Base-by-base conservation (phyloP, 1,140 invertebrate species). In the Papilio dardanus region DNA sequence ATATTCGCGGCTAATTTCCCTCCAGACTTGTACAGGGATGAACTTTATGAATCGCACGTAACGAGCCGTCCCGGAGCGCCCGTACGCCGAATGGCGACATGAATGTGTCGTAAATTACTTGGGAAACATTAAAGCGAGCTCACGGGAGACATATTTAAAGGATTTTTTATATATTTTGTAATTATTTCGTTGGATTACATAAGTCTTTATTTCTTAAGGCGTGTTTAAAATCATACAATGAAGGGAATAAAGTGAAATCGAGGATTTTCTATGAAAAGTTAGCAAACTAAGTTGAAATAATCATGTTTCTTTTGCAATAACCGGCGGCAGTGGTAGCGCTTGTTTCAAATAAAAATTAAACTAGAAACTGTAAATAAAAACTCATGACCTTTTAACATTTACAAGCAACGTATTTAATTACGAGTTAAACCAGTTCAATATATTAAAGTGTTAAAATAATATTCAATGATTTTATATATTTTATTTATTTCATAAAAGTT, bases 1-100 rank as follows among this genome's bases (percentile, higher is more conserved):
- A 28, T 58, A 24, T 62, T 62, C 54, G 54, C 54, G 54, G 54
- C 2, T 62, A 62, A 62, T 62, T 62, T 62, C 54, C 54, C 54
- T 62, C 54, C 54, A 62, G 54, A 62, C 21, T 28, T 14, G 24
- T 28, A 0, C 21, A 3, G 54, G 54, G 54, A 62, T 30, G 54
- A 28, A 62, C 21, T 62, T 62, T 62, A 62, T 28, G 54, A 62
- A 62, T 28, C 24, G 54, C 12, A 58, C 21, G 54, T 58, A 58
- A 58, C 54, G 54, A 58, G 10, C 54, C 54, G 21, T 58, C 54
- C 12, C 50, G 50, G 50, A 19, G 50, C 50, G 50, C 42, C 42
- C 6, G 42, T 7, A 46, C 42, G 24, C 7, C 19, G 6, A 24
- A 54, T 54, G 6, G 19, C 21, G 14, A 46, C 21, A 24, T 58